Base-by-base conservation (phyloP, 2,888 invertebrate species). In the Sarcophaga subvicina region DNA sequence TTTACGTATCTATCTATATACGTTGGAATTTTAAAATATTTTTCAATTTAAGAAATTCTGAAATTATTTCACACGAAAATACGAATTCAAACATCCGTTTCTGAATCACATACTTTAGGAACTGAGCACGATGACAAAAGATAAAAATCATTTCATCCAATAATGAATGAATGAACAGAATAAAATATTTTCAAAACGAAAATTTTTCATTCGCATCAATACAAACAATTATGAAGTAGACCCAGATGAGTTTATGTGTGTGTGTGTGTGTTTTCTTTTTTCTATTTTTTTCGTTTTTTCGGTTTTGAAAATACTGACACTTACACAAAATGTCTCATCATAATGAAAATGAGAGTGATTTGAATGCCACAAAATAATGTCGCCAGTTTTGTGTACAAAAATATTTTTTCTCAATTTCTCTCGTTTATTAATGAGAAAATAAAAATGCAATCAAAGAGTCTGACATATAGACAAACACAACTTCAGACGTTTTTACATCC, bases 71-170 rank as follows among this genome's bases (percentile, higher is more conserved):
- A 78, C 67, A 78, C 72, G 76, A 83, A 88, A 63, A 88, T 90
- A 89, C 91, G 90, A 84, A 88, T 83, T 88, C 87, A 87, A 85
- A 83, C 79, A 88, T 62, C 88, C 88, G 89, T 76, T 86, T 72
- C 79, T 64, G 75, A 70, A 71, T 76, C 71, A 60, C 86, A 80
- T 81, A 62, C 75, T 87, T 80, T 89, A 72, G 80, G 83, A 88
- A 90, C 89, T 89, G 80, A 90, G 86, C 83, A 80, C 83, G 45
- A 71, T 73, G 72, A 80, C 78, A 85, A 78, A 85, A 83, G 49
- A 63, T 75, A 49, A 83, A 73, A 67, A 72, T 59, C 37, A 54
- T 75, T 54, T 69, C 64, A 59, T 45, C 70, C 81, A 73, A 47
- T 69, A 25, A 63, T 63, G 11, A 10, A 63, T 63, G 11, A 10